Conservation (phyloP, 2,113 vertebrate species). For the Cygnus atratus region DNA sequence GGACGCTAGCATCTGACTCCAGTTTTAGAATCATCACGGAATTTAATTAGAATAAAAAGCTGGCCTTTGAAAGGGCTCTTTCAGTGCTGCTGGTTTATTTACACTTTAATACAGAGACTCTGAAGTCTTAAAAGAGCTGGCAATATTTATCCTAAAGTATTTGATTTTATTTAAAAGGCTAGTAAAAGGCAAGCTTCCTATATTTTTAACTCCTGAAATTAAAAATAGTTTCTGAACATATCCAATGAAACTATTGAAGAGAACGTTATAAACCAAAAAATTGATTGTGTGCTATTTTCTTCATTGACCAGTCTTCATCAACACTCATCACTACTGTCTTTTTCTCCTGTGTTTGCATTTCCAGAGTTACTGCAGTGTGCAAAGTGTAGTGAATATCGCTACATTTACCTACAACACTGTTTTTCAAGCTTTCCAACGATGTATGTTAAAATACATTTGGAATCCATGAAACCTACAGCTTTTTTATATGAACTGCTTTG, state of each 20-base stretch:
- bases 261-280: slow-evolving; percentile 34
- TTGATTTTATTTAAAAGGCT: slow-evolving; percentile 62
- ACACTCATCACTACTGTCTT: neutral
- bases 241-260: slow-evolving; percentile 35
- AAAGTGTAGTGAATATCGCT: neutral
- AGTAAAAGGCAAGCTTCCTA: slow-evolving; percentile 31
- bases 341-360: neutral
- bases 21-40: slow-evolving; percentile 55
- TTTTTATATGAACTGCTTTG: neutral
- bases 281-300: slow-evolving; percentile 16
- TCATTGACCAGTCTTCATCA: slow-evolving; percentile 18
- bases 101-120: slow-evolving; percentile 35
- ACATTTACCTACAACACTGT: neutral
- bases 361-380: neutral
- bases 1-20: neutral
- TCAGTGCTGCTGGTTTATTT: slow-evolving; percentile 13
- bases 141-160: slow-evolving; percentile 49
- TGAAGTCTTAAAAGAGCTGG: neutral
- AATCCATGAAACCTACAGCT: neutral
- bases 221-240: slow-evolving; percentile 66
- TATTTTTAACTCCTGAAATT: slow-evolving; percentile 52
- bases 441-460: neutral
- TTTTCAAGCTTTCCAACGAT: neutral
- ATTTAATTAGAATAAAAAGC: slow-evolving; percentile 51
- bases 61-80: slow-evolving; percentile 34